phyloP scores from a whole-genome alignment of 2,113 vertebrate species.

The Neomonachus schauinslandi region DNA sequence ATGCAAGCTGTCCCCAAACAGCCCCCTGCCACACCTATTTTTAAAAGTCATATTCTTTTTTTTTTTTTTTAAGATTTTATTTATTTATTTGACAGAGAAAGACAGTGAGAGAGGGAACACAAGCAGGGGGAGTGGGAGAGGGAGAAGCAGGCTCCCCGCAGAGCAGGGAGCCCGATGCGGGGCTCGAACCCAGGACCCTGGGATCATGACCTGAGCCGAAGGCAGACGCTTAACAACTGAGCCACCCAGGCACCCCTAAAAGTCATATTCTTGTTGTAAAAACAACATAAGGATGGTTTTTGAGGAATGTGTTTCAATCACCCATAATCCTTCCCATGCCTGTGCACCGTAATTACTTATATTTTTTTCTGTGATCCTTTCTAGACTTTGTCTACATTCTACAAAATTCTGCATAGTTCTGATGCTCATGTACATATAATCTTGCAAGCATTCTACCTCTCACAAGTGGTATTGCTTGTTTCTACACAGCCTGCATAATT shows the following conservation, averaged over 20 bases:
- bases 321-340: neutral
- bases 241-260: neutral
- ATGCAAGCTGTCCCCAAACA: neutral
- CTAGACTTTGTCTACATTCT: neutral
- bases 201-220: no score
- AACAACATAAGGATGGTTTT: neutral
- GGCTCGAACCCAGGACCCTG: no score
- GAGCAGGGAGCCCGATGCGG: no score
- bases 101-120: no score
- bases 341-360: neutral
- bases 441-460: slow-evolving; percentile 11
- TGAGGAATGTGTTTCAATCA: neutral
- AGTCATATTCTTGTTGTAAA: slow-evolving; percentile 7
- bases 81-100: no score
- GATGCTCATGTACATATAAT: neutral
- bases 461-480: slow-evolving; percentile 22
- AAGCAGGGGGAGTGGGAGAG: no score
- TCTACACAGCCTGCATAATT: neutral
- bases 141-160: no score
- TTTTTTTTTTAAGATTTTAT: no score
- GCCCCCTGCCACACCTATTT: neutral
- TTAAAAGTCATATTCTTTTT: neutral
- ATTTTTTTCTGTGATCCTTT: neutral
- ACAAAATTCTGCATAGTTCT: neutral
- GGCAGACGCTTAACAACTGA: no score